Base-by-base conservation (phyloP, 2,113 vertebrate genomes). In the Oenanthe oenanthe region DNA sequence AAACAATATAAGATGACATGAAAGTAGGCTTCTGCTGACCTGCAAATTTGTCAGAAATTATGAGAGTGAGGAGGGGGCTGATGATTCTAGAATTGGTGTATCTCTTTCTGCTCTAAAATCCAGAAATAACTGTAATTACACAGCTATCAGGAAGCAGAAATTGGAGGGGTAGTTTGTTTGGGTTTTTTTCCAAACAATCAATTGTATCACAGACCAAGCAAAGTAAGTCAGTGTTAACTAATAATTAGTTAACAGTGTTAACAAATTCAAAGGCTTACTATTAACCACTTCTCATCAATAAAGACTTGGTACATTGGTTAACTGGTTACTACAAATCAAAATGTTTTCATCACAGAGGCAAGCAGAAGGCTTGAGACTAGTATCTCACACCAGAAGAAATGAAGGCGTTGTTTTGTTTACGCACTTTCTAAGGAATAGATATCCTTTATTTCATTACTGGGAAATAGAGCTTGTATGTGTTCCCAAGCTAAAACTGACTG, bases 401-500 rank as follows among this genome's bases (percentile, higher is more conserved):
- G 25, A 53, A 81, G 50, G 45, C 2, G 0, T 12, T 93, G 74
- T 73, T 88, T 63, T 5, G 1, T 76, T 94, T 57, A 45, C 36
- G 91, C 51, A 34, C 66, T 90, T 91, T 95, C 73, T 84, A 82
- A 95, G 85, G 76, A 94, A 82, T 57, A 93, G 36, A 63, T 32
- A 45, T 73, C 67, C 88, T 82, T 77, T 73, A 61, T 66, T 88
- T 82, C 21, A 15, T 89, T 88, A 94, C 73, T 90, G 93, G 71
- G 94, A 94, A 95, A 60, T 72, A 21, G 31, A 93, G 36, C 31
- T 47, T n/a, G 15, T 66, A 14, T 51, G 29, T 70, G 36, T 97
- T 96, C 94, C 91, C 94, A 96, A 95, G 79, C 87, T 92, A 94
- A 92, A 95, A 73, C 67, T 85, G 66, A 89, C 62, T 32, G 70